Conservation (phyloP, 2,888 invertebrate genomes). For the Ormyrus labotus region DNA sequence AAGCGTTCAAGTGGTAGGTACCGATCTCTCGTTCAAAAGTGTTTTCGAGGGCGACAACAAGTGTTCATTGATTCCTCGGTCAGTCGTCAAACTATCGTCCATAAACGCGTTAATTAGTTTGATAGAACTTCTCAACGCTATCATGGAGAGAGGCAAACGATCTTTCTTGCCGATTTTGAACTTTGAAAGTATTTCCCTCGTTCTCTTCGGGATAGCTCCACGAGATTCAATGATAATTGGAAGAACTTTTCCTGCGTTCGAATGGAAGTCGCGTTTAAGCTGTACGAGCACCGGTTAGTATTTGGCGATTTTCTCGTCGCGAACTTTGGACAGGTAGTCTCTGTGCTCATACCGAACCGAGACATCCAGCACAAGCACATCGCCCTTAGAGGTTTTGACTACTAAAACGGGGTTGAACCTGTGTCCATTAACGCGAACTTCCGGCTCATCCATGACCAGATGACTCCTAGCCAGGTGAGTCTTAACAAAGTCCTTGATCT, state of each 20-base stretch:
- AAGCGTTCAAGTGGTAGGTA: too few relatives aligned
- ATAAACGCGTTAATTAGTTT: background rate
- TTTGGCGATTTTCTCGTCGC: background rate
- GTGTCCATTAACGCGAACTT: background rate
- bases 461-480: background rate
- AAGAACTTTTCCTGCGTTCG: background rate
- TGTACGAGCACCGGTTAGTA: background rate
- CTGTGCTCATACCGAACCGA: conserved; percentile 11
- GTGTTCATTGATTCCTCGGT: too few relatives aligned
- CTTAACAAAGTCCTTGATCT: background rate
- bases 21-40: too few relatives aligned
- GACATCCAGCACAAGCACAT: conserved; percentile 16
- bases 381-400: conserved; percentile 9
- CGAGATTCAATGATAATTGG: background rate
- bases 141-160: background rate
- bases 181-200: background rate
- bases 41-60: too few relatives aligned
- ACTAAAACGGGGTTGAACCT: conserved; percentile 3
- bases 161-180: background rate
- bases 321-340: background rate
- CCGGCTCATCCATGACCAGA: background rate
- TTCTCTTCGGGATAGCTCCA: background rate
- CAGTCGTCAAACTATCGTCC: background rate
- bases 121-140: background rate
- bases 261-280: background rate